Evolutionary conservation across 2,797 vertebrate species (phyloP), one percentile per base, ranked within the genome.

Genomic region (Limosa lapponica): DNA sequence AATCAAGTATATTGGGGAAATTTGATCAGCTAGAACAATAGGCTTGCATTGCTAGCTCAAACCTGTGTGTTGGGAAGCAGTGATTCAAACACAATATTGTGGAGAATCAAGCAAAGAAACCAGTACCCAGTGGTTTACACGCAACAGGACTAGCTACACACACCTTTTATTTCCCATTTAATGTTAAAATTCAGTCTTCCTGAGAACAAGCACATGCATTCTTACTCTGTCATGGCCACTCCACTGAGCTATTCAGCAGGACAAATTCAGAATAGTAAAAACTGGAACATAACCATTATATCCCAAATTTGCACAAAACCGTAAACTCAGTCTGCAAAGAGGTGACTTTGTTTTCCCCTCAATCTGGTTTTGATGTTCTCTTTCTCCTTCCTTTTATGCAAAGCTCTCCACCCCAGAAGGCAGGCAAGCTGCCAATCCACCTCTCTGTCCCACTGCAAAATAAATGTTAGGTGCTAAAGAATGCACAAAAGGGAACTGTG

Each of bases 321-420:
- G 4, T 85, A 75, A 78, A 30, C 37, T 87, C 59, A 62, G 48
- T 49, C 48, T 57, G 46, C 44, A 41, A 80, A 95, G 85, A 85
- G 81, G 88, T 95, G 90, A 93, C 74, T 92, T 93, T 93, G 71
- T 92, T 89, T 87, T 43, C 49, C 69, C 23, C 44, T 94, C 81
- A 92, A n/a, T 93, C 65, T 94, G 95, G 37, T 95, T 96, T 92
- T 95, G 92, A 96, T 96, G 96, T 95, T 95, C 90, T 92, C 86
- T 89, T 93, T 94, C 64, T 94, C 55, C 34, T 84, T 93, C 71
- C 49, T 84, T 93, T 95, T 82, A 94, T 73, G 64, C 37, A 85
- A 85, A 92, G 57, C 78, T 96, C 95, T 97, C 81, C 61, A 92
- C 81, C 71, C 57, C 57, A 96, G 81, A 96, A 95, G 83, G 58